phyloP scores from a whole-genome alignment of 2,888 invertebrate species.

The Oasisia sp. region DNA sequence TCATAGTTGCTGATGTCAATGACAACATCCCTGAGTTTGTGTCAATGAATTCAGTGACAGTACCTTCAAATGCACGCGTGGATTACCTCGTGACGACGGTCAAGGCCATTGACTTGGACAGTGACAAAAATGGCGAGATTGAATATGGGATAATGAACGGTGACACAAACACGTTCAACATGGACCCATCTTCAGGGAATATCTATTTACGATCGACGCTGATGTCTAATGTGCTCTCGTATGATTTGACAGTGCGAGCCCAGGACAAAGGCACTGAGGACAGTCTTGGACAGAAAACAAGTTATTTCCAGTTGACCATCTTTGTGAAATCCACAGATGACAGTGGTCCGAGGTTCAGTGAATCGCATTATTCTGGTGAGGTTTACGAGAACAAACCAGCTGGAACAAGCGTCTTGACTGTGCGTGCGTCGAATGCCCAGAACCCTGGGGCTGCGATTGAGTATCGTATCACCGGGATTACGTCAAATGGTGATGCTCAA shows the following conservation, averaged over 20 bases:
- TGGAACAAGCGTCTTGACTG: constrained; percentile 85
- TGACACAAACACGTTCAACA: constrained; percentile 32
- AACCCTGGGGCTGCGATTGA: constrained; percentile 72
- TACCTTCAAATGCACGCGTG: constrained; percentile 65
- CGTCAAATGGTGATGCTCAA: constrained; percentile 66
- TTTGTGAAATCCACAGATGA: constrained; percentile 31
- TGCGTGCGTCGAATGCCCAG: constrained; percentile 66
- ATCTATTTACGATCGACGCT: constrained; percentile 31
- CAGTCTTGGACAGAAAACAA: constrained; percentile 29
- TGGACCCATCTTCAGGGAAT: constrained; percentile 34
- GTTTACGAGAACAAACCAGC: constrained; percentile 90
- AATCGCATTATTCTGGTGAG: constrained; percentile 76
- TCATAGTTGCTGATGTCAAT: constrained; percentile 89
- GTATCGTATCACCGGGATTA: constrained; percentile 83
- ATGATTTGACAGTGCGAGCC: constrained; percentile 31
- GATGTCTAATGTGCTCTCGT: constrained; percentile 20
- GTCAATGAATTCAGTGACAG: constrained; percentile 79
- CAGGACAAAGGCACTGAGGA: constrained; percentile 32
- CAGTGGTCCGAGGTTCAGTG: constrained; percentile 69
- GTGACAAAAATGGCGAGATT: constrained; percentile 89
- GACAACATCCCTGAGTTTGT: constrained; percentile 90
- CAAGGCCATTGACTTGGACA: constrained; percentile 86
- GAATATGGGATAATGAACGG: constrained; percentile 74
- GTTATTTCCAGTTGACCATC: constrained; percentile 33
- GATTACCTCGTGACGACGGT: constrained; percentile 71